phyloP scores from a whole-genome alignment of 2,797 vertebrate species.

The Triplophysa yarkandensis region DNA sequence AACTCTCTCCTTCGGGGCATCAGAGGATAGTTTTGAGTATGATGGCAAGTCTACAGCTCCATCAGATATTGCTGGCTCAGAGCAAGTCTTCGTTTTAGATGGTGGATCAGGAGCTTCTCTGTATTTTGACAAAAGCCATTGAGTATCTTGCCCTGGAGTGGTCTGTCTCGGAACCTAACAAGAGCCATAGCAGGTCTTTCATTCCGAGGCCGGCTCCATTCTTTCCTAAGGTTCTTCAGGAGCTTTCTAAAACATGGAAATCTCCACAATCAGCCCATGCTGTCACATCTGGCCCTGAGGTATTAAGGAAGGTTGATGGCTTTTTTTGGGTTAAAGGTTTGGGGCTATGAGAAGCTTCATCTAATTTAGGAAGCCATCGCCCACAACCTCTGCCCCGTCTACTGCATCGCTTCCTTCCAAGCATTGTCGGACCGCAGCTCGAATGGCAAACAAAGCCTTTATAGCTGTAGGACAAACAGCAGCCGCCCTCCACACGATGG shows the following conservation, averaged over 20 bases:
- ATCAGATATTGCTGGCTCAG: too few species aligned
- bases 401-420: neutral
- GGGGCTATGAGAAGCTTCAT: neutral
- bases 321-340: too few species aligned
- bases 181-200: neutral
- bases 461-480: neutral
- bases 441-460: neutral
- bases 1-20: neutral
- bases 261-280: too few species aligned
- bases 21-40: neutral
- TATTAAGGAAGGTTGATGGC: neutral
- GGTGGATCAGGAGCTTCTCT: neutral
- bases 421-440: neutral
- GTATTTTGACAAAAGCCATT: neutral
- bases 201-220: neutral
- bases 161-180: neutral
- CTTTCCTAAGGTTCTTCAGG: neutral
- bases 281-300: neutral
- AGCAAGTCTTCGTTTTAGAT: too few species aligned
- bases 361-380: neutral
- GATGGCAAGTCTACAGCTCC: too few species aligned
- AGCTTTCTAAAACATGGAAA: neutral
- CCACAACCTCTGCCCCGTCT: neutral
- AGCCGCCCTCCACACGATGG: neutral
- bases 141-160: neutral